These are phyloP conservation scores for Momotus momota DNA, from an alignment of 2,797 vertebrate species.

Conservation along the genomic window DNA sequence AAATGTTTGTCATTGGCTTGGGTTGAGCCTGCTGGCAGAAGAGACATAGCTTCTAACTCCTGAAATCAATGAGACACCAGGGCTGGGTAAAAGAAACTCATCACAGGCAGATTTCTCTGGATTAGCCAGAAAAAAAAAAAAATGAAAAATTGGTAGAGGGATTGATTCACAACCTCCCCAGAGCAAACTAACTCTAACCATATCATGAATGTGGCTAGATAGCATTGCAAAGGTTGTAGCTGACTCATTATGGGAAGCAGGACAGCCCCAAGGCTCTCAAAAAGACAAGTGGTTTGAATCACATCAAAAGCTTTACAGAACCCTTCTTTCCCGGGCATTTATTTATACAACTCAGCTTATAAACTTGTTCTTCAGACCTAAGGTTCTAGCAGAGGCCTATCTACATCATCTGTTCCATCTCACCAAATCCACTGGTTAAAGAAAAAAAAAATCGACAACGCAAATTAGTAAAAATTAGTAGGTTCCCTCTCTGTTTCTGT, in stretches of 20 bases:
- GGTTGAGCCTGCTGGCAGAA: background rate
- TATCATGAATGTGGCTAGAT: background rate
- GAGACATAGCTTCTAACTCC: background rate
- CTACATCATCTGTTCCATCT: background rate
- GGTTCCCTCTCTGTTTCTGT: background rate
- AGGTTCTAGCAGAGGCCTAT: background rate
- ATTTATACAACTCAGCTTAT: background rate
- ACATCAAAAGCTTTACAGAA: background rate
- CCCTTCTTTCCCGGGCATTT: background rate
- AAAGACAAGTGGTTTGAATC: background rate
- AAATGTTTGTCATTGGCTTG: constrained; percentile 42
- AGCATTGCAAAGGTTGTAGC: background rate
- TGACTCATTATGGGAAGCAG: background rate
- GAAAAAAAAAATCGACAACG: background rate
- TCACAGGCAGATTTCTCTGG: background rate
- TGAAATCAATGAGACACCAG: constrained; percentile 36
- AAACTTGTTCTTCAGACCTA: background rate
- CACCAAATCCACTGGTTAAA: background rate
- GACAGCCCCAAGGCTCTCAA: background rate
- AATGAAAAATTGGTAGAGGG: background rate
- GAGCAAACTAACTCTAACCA: background rate
- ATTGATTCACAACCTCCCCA: background rate
- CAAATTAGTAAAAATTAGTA: background rate
- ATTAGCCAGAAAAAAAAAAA: background rate
- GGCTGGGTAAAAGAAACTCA: constrained; percentile 35